Conservation (phyloP, 2,888 invertebrate genomes). For the Rhamnusium bicolor region DNA sequence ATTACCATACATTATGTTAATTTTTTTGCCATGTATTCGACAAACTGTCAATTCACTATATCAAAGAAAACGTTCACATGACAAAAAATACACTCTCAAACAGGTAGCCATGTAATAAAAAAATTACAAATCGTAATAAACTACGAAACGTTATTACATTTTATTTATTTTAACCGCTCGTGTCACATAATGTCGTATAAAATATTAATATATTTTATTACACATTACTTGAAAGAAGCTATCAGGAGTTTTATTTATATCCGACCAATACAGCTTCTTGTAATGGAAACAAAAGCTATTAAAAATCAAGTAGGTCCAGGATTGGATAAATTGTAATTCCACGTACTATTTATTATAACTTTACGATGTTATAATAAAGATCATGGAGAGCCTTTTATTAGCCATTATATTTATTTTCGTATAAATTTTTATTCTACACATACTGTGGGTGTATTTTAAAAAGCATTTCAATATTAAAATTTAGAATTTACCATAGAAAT, state of each 20-base stretch:
- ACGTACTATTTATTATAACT: constrained; percentile 56
- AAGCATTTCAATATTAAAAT: constrained; percentile 6
- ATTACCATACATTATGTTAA: too few species aligned
- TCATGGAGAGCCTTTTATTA: constrained; percentile 44
- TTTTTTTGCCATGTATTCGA: background rate
- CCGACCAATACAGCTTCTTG: constrained; percentile 37
- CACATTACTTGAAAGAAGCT: constrained; percentile 33
- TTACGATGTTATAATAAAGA: constrained; percentile 59
- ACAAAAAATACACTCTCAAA: background rate
- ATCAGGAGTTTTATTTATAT: constrained; percentile 43
- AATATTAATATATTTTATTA: constrained; percentile 34
- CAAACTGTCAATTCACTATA: background rate
- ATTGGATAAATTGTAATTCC: constrained; percentile 56
- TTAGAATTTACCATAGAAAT: background rate
- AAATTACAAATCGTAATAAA: constrained; percentile 22
- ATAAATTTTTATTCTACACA: constrained; percentile 37
- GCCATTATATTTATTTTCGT: constrained; percentile 33
- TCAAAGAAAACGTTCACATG: background rate
- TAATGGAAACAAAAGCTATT: constrained; percentile 44
- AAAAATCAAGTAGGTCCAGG: constrained; percentile 52
- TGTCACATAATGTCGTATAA: background rate
- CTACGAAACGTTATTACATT: constrained; percentile 21
- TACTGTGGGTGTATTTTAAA: constrained; percentile 24
- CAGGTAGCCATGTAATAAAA: constrained; percentile 3
- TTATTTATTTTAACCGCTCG: constrained; percentile 16